Percentiles rank a stretch among this genome's conserved stretches.
Evolutionary conservation across 1,140 invertebrate species (phyloP).

Genomic region (Drosophila gunungcola): DNA sequence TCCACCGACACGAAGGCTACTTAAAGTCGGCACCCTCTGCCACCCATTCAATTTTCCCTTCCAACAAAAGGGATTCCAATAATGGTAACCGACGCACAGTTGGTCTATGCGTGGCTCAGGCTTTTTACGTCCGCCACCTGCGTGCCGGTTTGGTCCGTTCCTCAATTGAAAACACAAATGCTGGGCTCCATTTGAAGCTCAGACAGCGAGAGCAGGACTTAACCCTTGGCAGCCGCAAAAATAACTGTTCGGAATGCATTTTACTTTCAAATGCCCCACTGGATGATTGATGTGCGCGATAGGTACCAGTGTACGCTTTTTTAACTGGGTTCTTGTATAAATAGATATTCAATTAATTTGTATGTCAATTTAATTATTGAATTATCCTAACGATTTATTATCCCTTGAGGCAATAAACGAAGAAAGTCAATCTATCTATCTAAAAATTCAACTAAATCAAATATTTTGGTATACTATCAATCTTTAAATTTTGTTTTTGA

Average conservation of each 20-base stretch:
- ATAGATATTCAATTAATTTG: neutral
- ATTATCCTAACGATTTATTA: neutral
- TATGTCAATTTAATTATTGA: neutral
- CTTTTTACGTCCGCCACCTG: conserved; percentile 38
- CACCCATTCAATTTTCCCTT: neutral
- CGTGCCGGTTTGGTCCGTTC: conserved; percentile 7
- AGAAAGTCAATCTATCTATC: too few species aligned
- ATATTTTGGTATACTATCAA: too few species aligned
- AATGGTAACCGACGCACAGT: conserved; percentile 56
- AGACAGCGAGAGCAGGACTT: conserved; percentile 27
- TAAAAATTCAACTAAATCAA: neutral
- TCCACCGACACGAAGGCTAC: conserved; percentile 42
- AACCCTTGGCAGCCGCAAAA: conserved; percentile 64
- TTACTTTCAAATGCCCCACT: conserved; percentile 48
- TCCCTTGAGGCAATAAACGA: too few species aligned
- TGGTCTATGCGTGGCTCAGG: conserved; percentile 41
- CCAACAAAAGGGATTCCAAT: conserved; percentile 12
- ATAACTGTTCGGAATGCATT: conserved; percentile 53
- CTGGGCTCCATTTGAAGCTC: conserved; percentile 47
- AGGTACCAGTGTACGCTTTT: conserved; percentile 18
- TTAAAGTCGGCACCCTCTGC: conserved; percentile 26
- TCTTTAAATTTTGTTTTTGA: too few species aligned
- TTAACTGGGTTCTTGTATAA: neutral
- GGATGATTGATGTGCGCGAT: conserved; percentile 2
- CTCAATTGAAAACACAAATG: conserved; percentile 75